Conservation (phyloP, 1,140 invertebrate species). For the Aphelenchoides fujianensis region DNA sequence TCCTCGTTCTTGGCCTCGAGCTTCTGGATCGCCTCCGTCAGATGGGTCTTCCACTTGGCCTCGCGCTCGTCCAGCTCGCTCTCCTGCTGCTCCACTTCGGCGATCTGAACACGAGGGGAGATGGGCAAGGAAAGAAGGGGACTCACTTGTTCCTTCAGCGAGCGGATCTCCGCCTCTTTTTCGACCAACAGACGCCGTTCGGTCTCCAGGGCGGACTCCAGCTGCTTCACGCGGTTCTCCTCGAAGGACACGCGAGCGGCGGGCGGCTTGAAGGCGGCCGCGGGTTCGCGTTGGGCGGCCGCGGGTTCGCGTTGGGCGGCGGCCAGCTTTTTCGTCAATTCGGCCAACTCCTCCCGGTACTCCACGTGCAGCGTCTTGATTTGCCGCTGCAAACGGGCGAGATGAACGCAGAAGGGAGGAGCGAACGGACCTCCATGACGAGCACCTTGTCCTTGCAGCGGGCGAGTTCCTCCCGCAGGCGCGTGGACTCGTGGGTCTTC, state of each 20-base stretch:
- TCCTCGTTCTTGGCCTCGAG: background rate
- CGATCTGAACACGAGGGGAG: background rate
- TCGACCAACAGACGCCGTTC: background rate
- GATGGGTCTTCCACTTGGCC: too few species aligned
- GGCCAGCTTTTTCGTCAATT: background rate
- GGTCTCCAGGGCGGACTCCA: background rate
- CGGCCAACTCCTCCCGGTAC: background rate
- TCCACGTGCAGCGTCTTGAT: background rate
- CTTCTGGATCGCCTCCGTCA: background rate
- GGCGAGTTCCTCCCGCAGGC: background rate
- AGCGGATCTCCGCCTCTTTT: background rate
- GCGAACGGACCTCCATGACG: background rate
- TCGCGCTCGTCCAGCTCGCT: background rate
- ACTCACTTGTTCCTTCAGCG: background rate
- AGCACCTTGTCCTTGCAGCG: background rate
- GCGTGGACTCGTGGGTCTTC: background rate
- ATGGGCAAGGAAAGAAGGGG: background rate
- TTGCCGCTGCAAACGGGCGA: background rate
- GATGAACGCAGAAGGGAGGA: background rate
- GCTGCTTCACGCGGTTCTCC: background rate
- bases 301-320: background rate
- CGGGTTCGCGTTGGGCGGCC: background rate
- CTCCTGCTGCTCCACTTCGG: background rate
- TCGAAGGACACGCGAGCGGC: background rate
- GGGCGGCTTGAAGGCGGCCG: too few species aligned